A percentile compares a stretch with the other conserved stretches of the same genome.
phyloP scores from a whole-genome alignment of 2,113 vertebrate genomes.

The Octodon degus region DNA sequence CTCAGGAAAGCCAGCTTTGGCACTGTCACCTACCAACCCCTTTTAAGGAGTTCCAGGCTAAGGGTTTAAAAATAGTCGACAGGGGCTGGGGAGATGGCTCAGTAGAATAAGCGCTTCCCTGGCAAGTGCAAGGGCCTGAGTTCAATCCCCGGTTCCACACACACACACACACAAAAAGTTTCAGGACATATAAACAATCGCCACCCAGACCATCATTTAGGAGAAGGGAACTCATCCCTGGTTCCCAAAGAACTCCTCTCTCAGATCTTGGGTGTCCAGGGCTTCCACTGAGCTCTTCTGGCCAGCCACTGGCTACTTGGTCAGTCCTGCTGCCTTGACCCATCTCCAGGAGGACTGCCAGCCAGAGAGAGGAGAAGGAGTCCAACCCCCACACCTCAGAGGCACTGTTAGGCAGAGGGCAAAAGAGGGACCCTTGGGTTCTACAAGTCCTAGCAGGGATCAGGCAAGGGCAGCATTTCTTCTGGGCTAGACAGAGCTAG shows the following conservation, averaged over 20 bases:
- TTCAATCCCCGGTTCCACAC: no score
- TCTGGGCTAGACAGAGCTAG: slow-evolving; percentile 63
- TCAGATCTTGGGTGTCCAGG: slow-evolving; percentile 68
- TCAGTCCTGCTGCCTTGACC: slow-evolving; percentile 80
- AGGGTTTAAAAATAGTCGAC: slow-evolving; percentile 33
- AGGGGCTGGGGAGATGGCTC: no score
- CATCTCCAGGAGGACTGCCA: slow-evolving; percentile 78
- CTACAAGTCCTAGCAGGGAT: slow-evolving; percentile 49
- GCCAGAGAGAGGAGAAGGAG: slow-evolving; percentile 69
- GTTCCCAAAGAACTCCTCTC: slow-evolving; percentile 62
- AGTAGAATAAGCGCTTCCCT: no score
- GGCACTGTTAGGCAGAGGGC: slow-evolving; percentile 59
- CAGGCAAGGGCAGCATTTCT: slow-evolving; percentile 67
- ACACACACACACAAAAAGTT: no score
- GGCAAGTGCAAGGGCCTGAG: no score
- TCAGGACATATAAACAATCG: neutral
- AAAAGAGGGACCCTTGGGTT: slow-evolving; percentile 32
- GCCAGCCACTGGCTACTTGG: slow-evolving; percentile 67
- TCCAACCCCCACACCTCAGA: slow-evolving; percentile 74
- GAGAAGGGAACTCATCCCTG: slow-evolving; percentile 54
- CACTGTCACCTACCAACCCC: slow-evolving; percentile 45
- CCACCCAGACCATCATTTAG: slow-evolving; percentile 77
- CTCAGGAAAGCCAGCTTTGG: slow-evolving; percentile 46
- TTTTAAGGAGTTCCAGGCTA: slow-evolving; percentile 56
- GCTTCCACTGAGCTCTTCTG: slow-evolving; percentile 65